Conservation (phyloP, 2,113 vertebrate genomes). For the Benitochromis conjunctus region DNA sequence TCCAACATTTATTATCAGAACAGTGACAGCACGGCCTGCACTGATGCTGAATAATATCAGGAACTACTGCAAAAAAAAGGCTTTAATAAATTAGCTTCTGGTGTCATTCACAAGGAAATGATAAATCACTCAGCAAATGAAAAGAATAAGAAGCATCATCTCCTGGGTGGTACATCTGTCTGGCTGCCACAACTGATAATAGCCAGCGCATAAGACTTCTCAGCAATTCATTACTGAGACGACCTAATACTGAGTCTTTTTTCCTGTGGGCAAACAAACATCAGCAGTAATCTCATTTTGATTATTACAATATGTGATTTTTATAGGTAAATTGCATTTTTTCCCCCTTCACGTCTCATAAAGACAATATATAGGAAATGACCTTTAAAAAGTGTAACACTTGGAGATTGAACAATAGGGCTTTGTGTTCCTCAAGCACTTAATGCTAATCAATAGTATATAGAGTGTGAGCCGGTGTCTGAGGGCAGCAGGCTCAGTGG, state of each 20-base stretch:
- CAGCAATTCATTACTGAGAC: background rate
- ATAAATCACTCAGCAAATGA: conserved; percentile 18
- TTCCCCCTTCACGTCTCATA: background rate
- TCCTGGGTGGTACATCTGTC: conserved; percentile 2
- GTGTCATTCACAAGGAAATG: background rate
- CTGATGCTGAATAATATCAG: conserved; percentile 1
- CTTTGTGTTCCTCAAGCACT: background rate
- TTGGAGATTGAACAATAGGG: background rate
- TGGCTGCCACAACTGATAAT: background rate
- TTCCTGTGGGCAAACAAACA: background rate
- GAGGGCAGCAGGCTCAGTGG: background rate
- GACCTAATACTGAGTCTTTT: background rate
- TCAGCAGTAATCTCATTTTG: background rate
- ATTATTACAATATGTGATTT: background rate
- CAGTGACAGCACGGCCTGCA: background rate
- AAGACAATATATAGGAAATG: background rate
- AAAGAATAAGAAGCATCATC: background rate
- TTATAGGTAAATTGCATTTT: background rate
- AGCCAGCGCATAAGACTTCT: background rate
- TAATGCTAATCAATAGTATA: conserved; percentile 7
- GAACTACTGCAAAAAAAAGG: background rate
- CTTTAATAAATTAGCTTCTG: background rate
- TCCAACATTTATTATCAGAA: conserved; percentile 1
- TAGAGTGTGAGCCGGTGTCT: background rate
- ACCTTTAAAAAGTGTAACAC: background rate